Base-by-base conservation (phyloP, 2,888 invertebrate species). In the Melinaea marsaeus region DNA sequence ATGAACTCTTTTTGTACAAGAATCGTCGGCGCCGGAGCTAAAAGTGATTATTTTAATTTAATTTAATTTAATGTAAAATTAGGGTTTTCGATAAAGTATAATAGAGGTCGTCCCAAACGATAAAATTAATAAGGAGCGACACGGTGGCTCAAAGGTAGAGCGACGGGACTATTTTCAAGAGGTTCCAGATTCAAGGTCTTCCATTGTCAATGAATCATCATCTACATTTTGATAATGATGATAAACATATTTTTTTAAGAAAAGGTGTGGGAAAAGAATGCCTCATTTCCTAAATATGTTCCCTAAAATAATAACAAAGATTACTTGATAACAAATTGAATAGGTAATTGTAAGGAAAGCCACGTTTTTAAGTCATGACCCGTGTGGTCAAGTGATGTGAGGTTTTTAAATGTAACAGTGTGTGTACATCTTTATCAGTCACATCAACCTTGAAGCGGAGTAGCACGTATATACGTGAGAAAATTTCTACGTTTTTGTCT, bases 391-490 rank as follows among this genome's bases (percentile, higher is more conserved):
- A 79, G 78, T 78, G 56, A 57, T 59, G 57, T 63, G 56, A 56
- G 51, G 51, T 77, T 74, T 77, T 71, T 64, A 66, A 79, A 79
- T 73, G 77, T 75, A 77, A 72, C 67, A 71, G 72, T 76, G 74
- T 73, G 65, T 69, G 66, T 72, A 72, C 78, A 83, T 85, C 83
- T 78, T 71, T 69, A 65, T 67, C 65, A 48, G 7, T 32, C 57
- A 64, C 61, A 86, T 86, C 86, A 85, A 82, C 86, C 87, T 87
- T 86, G 81, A 77, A 69, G 71, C 72, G 72, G 70, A 74, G 80
- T 78, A 81, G 79, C 78, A 69, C 68, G 71, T 69, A 70, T 58
- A 72, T 71, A 86, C 85, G 84, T 86, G 85, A 85, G 79, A 85
- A 81, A 77, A 82, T 85, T 79, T 72, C 68, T 72, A 64, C 63